Evolutionary conservation across 2,888 invertebrate species (phyloP).

Genomic region (Malthinus seriepunctatus): DNA sequence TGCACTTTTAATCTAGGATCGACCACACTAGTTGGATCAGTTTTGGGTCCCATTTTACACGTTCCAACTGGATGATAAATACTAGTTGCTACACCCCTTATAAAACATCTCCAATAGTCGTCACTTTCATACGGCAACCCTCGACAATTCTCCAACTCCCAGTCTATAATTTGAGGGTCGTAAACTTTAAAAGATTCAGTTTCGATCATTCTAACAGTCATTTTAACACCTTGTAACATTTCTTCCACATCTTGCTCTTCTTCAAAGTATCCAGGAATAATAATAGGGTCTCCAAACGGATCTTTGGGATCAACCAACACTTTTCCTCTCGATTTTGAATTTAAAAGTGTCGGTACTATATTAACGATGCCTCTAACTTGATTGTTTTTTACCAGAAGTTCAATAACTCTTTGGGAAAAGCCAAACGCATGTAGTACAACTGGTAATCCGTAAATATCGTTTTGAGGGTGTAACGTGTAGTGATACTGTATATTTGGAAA

Average conservation of each 20-base stretch:
- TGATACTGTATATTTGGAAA: conserved; percentile 65
- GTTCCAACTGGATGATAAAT: conserved; percentile 37
- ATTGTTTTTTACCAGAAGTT: neutral
- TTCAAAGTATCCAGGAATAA: conserved; percentile 66
- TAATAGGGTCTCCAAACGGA: conserved; percentile 61
- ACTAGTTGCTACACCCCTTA: conserved; percentile 30
- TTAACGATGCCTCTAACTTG: neutral
- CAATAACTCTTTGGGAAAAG: neutral
- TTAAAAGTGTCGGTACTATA: conserved; percentile 47
- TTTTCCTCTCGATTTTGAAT: conserved; percentile 59
- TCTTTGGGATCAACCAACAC: conserved; percentile 59
- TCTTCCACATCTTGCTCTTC: conserved; percentile 56
- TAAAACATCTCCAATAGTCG: conserved; percentile 60
- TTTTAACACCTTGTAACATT: conserved; percentile 57
- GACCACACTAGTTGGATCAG: conserved; percentile 75
- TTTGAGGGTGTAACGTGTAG: conserved; percentile 54
- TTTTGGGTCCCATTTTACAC: conserved; percentile 76
- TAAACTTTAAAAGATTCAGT: conserved; percentile 53
- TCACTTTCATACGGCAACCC: conserved; percentile 44
- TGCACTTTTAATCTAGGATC: conserved; percentile 68
- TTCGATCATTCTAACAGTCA: conserved; percentile 49
- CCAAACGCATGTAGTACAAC: conserved; percentile 1
- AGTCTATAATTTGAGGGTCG: conserved; percentile 47
- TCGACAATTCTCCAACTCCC: conserved; percentile 48
- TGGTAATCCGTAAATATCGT: conserved; percentile 16